Percentiles rank a stretch among this genome's conserved stretches.
These are phyloP conservation scores for Empidonax traillii DNA, from an alignment of 2,113 vertebrate species.

Conservation along the genomic window DNA sequence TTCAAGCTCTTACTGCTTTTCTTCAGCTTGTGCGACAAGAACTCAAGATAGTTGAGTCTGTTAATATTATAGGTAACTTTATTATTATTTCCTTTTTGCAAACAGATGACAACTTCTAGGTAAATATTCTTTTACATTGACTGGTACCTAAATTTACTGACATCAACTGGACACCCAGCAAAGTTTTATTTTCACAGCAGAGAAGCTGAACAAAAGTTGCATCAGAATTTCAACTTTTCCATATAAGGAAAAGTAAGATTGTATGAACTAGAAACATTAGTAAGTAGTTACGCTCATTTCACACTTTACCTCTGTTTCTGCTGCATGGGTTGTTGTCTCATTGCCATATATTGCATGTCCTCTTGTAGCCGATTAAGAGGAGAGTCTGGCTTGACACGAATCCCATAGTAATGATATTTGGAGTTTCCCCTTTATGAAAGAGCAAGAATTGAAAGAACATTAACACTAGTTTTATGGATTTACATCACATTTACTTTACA, in stretches of 20 bases:
- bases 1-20: background rate
- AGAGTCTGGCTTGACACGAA: conserved; percentile 86
- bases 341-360: conserved; percentile 87
- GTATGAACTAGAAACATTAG: background rate
- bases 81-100: background rate
- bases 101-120: background rate
- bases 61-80: background rate
- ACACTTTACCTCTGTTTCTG: conserved; percentile 81
- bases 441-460: conserved; percentile 38
- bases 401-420: conserved; percentile 86
- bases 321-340: conserved; percentile 86
- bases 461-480: background rate
- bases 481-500: background rate
- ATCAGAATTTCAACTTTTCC: background rate
- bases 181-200: background rate
- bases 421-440: conserved; percentile 79
- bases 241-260: background rate
- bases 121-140: background rate
- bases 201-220: background rate
- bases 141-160: background rate
- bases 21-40: background rate
- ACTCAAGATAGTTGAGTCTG: background rate
- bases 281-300: background rate
- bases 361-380: conserved; percentile 85
- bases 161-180: background rate